These are phyloP conservation scores for Trichomalopsis sarcophagae DNA, from an alignment of 1,140 invertebrate genomes.

Conservation along the genomic window DNA sequence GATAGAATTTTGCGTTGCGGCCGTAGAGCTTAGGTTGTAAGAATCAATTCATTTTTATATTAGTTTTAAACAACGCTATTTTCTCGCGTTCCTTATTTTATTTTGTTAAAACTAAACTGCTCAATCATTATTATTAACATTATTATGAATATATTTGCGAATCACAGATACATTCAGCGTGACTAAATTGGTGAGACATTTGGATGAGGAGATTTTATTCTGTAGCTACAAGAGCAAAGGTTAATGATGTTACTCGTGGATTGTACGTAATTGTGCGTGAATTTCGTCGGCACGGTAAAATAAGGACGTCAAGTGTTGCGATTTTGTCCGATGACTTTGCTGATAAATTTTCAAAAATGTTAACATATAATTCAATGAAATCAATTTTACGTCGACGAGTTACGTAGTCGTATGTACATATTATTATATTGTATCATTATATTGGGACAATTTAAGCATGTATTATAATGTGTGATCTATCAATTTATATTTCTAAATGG, in stretches of 20 bases:
- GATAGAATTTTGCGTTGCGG: not conserved
- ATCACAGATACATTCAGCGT: not conserved
- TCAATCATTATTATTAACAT: constrained; percentile 20
- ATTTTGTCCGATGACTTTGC: not conserved
- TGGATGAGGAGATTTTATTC: not conserved
- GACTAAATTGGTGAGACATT: not conserved
- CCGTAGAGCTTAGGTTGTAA: not conserved
- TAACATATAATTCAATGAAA: not conserved
- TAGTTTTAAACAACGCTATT: not conserved
- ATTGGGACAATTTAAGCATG: not conserved
- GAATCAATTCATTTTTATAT: not conserved
- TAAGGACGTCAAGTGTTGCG: not conserved
- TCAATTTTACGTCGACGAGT: not conserved
- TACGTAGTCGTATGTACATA: constrained; percentile 4
- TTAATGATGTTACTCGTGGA: not conserved
- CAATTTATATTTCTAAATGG: not conserved
- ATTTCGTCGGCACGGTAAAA: not conserved
- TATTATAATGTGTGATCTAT: not conserved
- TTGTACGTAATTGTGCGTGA: not conserved
- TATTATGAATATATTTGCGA: not conserved
- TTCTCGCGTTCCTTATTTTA: not conserved
- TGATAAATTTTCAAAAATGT: constrained; percentile 4
- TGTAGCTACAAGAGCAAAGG: not conserved
- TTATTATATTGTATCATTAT: constrained; percentile 14
- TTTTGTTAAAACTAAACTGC: constrained; percentile 10